Percentiles rank a stretch among this genome's conserved stretches.
Evolutionary conservation across 1,140 invertebrate genomes (phyloP).

Genomic region (Diachasma alloeum): DNA sequence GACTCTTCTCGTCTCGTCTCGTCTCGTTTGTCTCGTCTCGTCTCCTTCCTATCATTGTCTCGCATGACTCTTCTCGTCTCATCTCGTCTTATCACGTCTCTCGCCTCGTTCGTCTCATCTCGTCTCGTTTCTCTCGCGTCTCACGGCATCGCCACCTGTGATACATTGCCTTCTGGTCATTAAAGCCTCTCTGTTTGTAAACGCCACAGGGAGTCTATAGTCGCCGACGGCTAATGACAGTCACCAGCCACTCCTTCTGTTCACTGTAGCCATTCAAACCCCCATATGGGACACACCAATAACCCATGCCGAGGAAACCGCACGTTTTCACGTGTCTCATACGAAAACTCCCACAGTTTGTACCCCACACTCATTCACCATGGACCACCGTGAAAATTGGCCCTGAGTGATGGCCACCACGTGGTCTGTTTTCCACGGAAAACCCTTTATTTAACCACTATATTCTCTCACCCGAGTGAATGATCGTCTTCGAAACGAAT

Average conservation of each 20-base stretch:
- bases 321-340: slow-evolving; percentile 32
- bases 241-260: slow-evolving; percentile 38
- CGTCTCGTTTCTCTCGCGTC: too few relatives aligned
- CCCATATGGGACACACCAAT: slow-evolving; percentile 36
- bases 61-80: too few relatives aligned
- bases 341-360: background rate
- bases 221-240: slow-evolving; percentile 51
- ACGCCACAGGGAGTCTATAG: slow-evolving; percentile 39
- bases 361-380: background rate
- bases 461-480: slow-evolving; percentile 16
- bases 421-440: slow-evolving; percentile 29
- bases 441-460: slow-evolving; percentile 31
- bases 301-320: slow-evolving; percentile 34
- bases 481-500: slow-evolving; percentile 33
- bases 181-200: background rate
- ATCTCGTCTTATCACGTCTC: too few relatives aligned
- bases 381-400: slow-evolving; percentile 30
- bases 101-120: too few relatives aligned
- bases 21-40: too few relatives aligned
- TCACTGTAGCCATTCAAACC: slow-evolving; percentile 23
- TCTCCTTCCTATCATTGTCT: too few relatives aligned
- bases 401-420: slow-evolving; percentile 34
- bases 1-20: too few relatives aligned
- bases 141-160: too few relatives aligned
- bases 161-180: background rate